Evolutionary conservation across 2,888 invertebrate species (phyloP).

Genomic region (Eupithecia abbreviata): DNA sequence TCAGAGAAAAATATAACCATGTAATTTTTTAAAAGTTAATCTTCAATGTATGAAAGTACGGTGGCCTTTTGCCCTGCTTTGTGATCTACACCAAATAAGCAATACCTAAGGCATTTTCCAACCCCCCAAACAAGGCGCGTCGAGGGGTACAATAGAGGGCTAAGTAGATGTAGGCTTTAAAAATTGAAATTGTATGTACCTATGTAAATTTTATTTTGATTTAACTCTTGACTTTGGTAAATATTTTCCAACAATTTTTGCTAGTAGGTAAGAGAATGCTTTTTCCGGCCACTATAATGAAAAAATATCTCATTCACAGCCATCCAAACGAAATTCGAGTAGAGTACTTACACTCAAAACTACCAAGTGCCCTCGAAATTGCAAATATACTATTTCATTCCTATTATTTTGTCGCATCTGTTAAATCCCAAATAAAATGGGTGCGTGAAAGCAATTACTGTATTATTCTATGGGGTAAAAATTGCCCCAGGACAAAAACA

Average conservation of each 20-base stretch:
- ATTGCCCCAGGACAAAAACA: conserved; percentile 39
- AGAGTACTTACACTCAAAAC: not conserved
- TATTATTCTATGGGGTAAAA: conserved; percentile 43
- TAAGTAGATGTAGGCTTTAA: too few species aligned
- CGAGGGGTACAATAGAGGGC: too few species aligned
- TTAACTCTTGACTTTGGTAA: not conserved
- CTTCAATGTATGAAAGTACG: too few species aligned
- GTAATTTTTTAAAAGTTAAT: too few species aligned
- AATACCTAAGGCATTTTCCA: too few species aligned
- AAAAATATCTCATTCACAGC: not conserved
- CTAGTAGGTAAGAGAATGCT: not conserved
- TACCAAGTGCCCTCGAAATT: conserved; percentile 12
- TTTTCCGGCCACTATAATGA: not conserved
- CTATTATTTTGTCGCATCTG: conserved; percentile 41
- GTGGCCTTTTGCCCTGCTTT: too few species aligned
- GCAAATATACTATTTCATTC: conserved; percentile 22
- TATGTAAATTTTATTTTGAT: not conserved
- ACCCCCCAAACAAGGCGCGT: too few species aligned
- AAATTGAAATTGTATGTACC: too few species aligned
- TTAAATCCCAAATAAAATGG: conserved; percentile 41
- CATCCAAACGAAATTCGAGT: not conserved
- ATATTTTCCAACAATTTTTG: not conserved
- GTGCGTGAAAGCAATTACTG: conserved; percentile 41
- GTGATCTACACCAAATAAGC: too few species aligned
- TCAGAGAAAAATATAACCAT: not conserved